These are phyloP conservation scores for Mormyrops attenuatus DNA, from an alignment of 2,797 vertebrate species.

Conservation along the genomic window DNA sequence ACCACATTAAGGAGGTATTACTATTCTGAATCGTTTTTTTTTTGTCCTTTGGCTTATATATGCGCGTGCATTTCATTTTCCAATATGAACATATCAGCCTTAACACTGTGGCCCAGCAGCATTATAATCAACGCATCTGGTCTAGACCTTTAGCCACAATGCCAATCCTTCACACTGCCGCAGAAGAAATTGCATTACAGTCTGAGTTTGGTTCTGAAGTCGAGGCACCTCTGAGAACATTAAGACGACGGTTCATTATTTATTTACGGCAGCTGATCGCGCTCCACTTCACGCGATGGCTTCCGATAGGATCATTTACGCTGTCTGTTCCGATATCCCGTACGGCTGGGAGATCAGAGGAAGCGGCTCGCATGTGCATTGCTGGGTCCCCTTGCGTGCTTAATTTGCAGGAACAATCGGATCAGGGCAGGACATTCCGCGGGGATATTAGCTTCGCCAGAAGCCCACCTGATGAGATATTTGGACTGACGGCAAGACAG, in stretches of 20 bases:
- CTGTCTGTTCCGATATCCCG: neutral
- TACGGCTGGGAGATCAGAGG: neutral
- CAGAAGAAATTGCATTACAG: neutral
- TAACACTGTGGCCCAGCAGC: neutral
- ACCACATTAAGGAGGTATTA: neutral
- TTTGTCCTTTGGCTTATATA: neutral
- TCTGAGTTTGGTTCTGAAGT: neutral
- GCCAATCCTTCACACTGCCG: neutral
- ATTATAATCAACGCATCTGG: neutral
- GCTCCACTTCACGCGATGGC: neutral
- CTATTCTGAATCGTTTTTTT: neutral
- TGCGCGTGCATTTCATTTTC: neutral
- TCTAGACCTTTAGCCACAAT: neutral
- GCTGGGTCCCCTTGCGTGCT: neutral
- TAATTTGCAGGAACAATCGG: neutral
- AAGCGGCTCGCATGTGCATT: neutral
- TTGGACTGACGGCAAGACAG: neutral
- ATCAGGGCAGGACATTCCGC: neutral
- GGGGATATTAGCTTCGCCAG: neutral
- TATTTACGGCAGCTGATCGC: conserved; percentile 1
- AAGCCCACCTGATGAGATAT: neutral
- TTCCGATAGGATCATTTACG: neutral
- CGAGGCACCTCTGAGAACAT: neutral
- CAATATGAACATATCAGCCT: neutral
- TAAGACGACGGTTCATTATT: neutral